Evolutionary conservation across 2,113 vertebrate genomes (phyloP).

Genomic region (Arenaria interpres): DNA sequence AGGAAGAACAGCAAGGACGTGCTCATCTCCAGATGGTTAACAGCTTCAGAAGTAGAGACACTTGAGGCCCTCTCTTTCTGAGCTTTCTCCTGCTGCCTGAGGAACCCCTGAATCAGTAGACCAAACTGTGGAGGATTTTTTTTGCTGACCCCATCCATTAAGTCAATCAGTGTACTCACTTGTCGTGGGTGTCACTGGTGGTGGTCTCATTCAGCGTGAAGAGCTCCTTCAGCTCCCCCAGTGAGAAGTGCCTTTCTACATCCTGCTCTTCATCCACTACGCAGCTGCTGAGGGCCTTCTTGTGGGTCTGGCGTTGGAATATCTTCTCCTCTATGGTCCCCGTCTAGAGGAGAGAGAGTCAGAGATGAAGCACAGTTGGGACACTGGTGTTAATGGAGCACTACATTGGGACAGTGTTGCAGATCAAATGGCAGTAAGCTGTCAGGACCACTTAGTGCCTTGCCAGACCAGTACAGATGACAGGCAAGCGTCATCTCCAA

Average conservation of each 20-base stretch:
- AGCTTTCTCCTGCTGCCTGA: background rate
- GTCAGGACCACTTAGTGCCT: background rate
- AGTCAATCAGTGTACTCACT: slow-evolving; percentile 69
- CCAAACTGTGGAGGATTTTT: background rate
- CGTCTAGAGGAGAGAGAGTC: slow-evolving; percentile 70
- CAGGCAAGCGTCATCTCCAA: background rate
- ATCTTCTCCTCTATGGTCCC: slow-evolving; percentile 99
- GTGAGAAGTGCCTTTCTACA: slow-evolving; percentile 94
- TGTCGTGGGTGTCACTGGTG: slow-evolving; percentile 92
- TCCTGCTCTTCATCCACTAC: slow-evolving; percentile 97
- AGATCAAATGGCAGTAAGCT: background rate
- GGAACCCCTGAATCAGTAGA: background rate
- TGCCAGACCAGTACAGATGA: background rate
- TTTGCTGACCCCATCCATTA: background rate
- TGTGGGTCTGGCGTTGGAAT: slow-evolving; percentile 95
- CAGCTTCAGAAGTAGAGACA: background rate
- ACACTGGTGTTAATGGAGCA: background rate
- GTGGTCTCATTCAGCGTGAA: slow-evolving; percentile 87
- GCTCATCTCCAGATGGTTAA: background rate
- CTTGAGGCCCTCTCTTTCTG: background rate
- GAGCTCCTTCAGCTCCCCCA: slow-evolving; percentile 91
- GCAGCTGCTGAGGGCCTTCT: slow-evolving; percentile 97
- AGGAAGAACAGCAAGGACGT: background rate
- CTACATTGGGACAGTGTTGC: fast-evolving
- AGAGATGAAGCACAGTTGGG: background rate